Evolutionary conservation across 2,113 vertebrate genomes (phyloP).

Genomic region (Vulpes ferrilata): DNA sequence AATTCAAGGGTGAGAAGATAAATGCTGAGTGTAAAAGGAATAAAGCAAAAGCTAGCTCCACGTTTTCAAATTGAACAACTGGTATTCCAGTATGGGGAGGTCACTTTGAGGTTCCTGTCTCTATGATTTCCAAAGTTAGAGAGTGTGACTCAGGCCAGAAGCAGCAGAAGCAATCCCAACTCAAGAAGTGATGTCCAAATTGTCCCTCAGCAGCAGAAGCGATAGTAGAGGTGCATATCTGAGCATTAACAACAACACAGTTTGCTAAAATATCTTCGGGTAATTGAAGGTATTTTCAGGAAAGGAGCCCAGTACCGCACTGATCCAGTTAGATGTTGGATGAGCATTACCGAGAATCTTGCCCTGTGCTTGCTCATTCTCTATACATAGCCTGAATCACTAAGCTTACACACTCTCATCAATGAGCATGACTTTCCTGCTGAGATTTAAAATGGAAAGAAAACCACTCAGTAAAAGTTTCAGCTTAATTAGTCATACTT

Average conservation of each 20-base stretch:
- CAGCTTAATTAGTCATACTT: conserved; percentile 58
- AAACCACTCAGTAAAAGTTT: conserved; percentile 44
- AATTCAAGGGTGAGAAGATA: not conserved
- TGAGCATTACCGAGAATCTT: not conserved
- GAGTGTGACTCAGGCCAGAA: not conserved
- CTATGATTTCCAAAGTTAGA: not conserved
- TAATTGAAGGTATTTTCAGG: not conserved
- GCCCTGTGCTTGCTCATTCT: not conserved
- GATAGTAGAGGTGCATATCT: not conserved
- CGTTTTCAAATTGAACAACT: not conserved
- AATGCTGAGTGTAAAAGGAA: not conserved
- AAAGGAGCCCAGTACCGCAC: not conserved
- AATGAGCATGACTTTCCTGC: conserved; percentile 29
- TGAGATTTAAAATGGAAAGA: conserved; percentile 53
- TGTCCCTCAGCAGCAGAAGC: not conserved
- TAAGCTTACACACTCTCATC: conserved; percentile 2
- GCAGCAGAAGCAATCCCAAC: not conserved
- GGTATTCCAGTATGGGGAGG: not conserved
- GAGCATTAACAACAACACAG: not conserved
- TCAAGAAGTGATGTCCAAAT: not conserved
- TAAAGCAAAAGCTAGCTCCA: not conserved
- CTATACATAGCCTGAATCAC: not conserved
- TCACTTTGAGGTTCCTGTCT: not conserved
- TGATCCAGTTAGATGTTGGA: not conserved
- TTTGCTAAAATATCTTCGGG: conserved; percentile 13